Base-by-base conservation (phyloP, 2,888 invertebrate genomes). In the Electrophaes corylata region DNA sequence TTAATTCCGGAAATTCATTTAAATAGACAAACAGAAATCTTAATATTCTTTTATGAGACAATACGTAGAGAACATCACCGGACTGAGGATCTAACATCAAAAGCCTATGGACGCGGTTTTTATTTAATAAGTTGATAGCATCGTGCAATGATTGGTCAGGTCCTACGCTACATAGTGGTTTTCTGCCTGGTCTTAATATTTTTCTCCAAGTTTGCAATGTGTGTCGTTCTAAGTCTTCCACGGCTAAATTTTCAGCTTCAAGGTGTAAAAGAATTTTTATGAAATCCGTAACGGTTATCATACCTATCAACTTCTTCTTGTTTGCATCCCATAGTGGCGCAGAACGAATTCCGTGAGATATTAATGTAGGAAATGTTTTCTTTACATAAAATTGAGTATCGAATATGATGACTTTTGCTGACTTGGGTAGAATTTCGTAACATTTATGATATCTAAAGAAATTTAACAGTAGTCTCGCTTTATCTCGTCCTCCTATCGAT, bases 371-470 rank as follows among this genome's bases (percentile, higher is more conserved):
- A 79, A 91, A 91, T 3, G 91, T 89, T 81, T 91, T 91, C 57
- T 81, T 81, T 11, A 91, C 91, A 66, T 83, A 83, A 76, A 91
- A 91, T 69, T 90, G 87, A 29, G 91, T 91, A 73, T 91, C 91
- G 68, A 91, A 91, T 76, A 91, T 91, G 55, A 91, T 91, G 35
- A 91, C 88, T 82, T 91, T 91, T 51, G 91, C 91, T 60, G 91
- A 91, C 71, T 91, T 91, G 41, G 91, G 91, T 67, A 91, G 76
- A 51, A 91, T 91, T 80, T 91, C 91, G 64, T 91, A 87, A 73
- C 91, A 91, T 76, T 91, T 91, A 67, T 91, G 91, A 72, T 90
- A 92, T 70, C 86, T 91, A 67, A 92, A 92, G 75, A 92, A 92
- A 66, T 91, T 92, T 64, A 91, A 77, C 64, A 91, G 74, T 20